phyloP scores from a whole-genome alignment of 2,797 vertebrate genomes.

The Amblyraja radiata region DNA sequence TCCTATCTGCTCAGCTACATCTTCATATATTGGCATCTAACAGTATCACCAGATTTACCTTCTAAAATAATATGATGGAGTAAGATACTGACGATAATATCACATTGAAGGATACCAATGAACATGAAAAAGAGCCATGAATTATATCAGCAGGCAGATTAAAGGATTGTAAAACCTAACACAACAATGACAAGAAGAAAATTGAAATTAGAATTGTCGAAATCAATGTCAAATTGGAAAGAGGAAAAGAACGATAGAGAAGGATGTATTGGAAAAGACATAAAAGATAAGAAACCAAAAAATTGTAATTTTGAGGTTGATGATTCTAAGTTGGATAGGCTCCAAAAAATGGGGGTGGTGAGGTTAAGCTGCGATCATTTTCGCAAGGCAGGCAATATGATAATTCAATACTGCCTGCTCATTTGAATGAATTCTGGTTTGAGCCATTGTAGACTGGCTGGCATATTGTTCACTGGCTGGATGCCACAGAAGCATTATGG shows the following conservation, averaged over 20 bases:
- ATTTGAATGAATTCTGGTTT: too few species aligned
- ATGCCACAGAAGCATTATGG: too few species aligned
- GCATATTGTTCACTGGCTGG: too few species aligned
- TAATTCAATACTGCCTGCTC: too few species aligned
- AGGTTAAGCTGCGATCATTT: too few species aligned
- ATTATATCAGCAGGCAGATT: background rate
- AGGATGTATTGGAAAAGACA: too few species aligned
- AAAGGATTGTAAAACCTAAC: background rate
- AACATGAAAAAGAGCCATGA: background rate
- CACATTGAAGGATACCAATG: background rate
- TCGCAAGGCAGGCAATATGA: too few species aligned
- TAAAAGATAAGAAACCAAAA: too few species aligned
- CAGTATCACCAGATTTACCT: background rate
- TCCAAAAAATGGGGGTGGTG: too few species aligned
- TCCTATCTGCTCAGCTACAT: background rate
- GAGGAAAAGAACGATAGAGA: background rate
- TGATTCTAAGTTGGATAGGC: too few species aligned
- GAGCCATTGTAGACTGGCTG: too few species aligned
- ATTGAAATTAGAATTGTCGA: background rate
- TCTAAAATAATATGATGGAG: background rate
- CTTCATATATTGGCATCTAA: background rate
- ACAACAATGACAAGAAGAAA: background rate
- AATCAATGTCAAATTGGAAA: background rate
- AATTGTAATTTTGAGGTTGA: too few species aligned
- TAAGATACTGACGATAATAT: background rate